Base-by-base conservation (phyloP, 2,888 invertebrate species). In the Desoria tigrina region DNA sequence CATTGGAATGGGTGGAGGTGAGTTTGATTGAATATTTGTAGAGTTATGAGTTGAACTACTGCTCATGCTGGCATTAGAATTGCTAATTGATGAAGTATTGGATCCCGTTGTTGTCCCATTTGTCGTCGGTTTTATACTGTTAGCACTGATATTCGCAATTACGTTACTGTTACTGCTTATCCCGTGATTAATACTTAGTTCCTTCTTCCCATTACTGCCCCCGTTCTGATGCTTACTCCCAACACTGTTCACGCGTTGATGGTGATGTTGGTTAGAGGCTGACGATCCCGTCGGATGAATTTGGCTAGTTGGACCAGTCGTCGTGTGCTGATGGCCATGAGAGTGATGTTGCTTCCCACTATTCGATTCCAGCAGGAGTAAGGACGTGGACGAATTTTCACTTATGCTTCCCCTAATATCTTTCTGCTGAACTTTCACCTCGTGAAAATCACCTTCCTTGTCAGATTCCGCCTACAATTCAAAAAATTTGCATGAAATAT, bases 391-490 rank as follows among this genome's bases (percentile, higher is more conserved):
- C 54, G 76, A 75, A 66, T 75, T 76, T 65, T 76, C 76, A 67
- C 74, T 74, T 37, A 74, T 74, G 59, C 75, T 75, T 51, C 76
- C 74, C 16, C 76, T 72, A 71, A 76, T 76, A 70, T 76, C 76
- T 68, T 76, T 76, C 37, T 66, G 63, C 53, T 71, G 72, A 23
- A 65, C 50, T 56, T 69, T 63, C 26, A 69, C 60, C 66, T 76
- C 76, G 63, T 61, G 68, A 66, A 76, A 73, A 76, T 86, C 86
- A 77, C 85, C 84, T 74, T 86, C 86, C 68, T 86, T 81, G 78
- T 86, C 86, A 65, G 84, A 83, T 77, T 86, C 86, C 74, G 85
- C 81, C 83, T 86, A 82, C 21, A 81, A 79, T 58, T 6, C 16
- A 54, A 32, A n/a, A 9, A 51, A 51, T 45, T 32, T 32, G 4